Conservation (phyloP, 2,888 invertebrate species). For the Mesoligia furuncula region DNA sequence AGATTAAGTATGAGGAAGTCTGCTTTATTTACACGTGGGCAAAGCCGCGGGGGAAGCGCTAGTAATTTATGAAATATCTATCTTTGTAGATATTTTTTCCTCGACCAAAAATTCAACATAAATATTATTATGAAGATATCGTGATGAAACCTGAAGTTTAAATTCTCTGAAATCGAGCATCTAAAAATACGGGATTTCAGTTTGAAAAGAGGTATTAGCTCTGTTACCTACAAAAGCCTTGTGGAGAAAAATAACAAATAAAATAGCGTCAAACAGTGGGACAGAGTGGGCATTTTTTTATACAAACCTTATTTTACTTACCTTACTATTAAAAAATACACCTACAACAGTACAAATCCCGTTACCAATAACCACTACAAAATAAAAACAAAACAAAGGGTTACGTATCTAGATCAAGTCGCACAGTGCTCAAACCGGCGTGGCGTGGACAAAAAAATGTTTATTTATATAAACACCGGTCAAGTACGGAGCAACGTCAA, state of each 20-base stretch:
- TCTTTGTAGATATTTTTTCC: no score
- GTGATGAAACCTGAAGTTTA: neutral
- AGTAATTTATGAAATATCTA: no score
- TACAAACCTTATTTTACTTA: neutral
- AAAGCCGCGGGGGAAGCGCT: no score
- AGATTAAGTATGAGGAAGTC: no score
- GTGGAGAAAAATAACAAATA: no score
- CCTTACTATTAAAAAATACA: constrained; percentile 2
- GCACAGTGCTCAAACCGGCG: constrained; percentile 44
- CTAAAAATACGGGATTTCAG: no score
- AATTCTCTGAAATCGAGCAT: neutral
- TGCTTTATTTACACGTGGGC: no score
- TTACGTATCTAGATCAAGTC: constrained; percentile 63
- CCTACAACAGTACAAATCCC: constrained; percentile 44
- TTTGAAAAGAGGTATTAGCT: neutral
- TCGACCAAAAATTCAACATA: neutral
- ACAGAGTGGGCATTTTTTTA: neutral
- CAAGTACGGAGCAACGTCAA: constrained; percentile 66
- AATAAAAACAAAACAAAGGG: constrained; percentile 57
- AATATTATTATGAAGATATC: no score
- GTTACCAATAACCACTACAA: constrained; percentile 44
- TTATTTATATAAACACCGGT: constrained; percentile 70
- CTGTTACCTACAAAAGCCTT: neutral
- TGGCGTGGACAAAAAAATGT: constrained; percentile 54
- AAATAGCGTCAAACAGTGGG: no score